phyloP scores from a whole-genome alignment of 2,113 vertebrate genomes.

The Heteronetta atricapilla region DNA sequence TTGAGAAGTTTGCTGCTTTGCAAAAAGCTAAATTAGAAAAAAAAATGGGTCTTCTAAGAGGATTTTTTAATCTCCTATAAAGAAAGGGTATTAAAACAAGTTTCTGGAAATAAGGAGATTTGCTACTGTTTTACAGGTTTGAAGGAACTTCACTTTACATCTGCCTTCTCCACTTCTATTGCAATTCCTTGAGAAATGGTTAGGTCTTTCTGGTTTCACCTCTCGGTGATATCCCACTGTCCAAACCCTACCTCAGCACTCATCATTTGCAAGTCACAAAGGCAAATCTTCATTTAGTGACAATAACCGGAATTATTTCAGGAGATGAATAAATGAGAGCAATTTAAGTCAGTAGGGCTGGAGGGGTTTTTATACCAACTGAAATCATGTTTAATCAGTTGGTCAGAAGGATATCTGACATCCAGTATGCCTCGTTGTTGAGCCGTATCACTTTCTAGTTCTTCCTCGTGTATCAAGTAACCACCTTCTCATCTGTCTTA shows the following conservation, averaged over 20 bases:
- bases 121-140: not conserved
- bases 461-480: not conserved
- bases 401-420: not conserved
- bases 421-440: not conserved
- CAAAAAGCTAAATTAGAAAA: too few species aligned
- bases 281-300: not conserved
- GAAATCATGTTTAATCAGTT: not conserved
- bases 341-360: not conserved
- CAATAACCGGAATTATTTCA: not conserved
- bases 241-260: not conserved
- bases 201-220: not conserved
- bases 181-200: not conserved
- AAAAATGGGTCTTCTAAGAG: not conserved
- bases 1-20: not conserved
- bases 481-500: not conserved
- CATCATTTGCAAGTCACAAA: not conserved
- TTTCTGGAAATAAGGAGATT: not conserved
- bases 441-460: not conserved
- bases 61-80: not conserved
- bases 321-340: not conserved
- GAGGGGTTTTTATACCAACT: not conserved
- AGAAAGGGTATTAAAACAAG: not conserved
- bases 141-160: not conserved
- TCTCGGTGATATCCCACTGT: not conserved
- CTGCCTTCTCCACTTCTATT: not conserved